These are phyloP conservation scores for Caradrina clavipalpis DNA, from an alignment of 2,888 invertebrate species.

Conservation along the genomic window DNA sequence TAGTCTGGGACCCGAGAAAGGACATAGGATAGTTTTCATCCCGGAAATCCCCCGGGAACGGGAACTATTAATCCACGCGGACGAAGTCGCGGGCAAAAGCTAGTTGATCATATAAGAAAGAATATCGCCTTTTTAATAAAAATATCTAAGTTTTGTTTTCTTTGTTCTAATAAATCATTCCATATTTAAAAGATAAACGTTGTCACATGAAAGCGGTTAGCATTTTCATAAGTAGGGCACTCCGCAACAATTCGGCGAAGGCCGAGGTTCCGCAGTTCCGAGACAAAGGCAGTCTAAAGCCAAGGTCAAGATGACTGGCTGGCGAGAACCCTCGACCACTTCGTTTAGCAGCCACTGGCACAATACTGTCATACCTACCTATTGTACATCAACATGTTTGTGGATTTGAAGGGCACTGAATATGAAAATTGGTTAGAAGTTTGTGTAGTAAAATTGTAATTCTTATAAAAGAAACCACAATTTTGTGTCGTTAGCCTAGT, in stretches of 20 bases:
- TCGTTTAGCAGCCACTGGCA: constrained; percentile 37
- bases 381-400: constrained; percentile 13
- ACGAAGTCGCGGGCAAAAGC: too few species aligned
- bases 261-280: constrained; percentile 38
- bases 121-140: too few species aligned
- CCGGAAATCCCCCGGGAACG: too few species aligned
- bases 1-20: too few species aligned
- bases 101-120: too few species aligned
- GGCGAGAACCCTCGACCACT: constrained; percentile 50
- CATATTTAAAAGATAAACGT: constrained; percentile 13
- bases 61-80: too few species aligned
- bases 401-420: constrained; percentile 18
- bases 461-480: too few species aligned
- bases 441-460: too few species aligned
- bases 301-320: constrained; percentile 59
- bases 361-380: background rate
- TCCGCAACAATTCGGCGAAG: constrained; percentile 53
- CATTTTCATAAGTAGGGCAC: constrained; percentile 48
- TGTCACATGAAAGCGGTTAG: constrained; percentile 13
- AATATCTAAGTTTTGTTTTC: background rate
- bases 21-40: too few species aligned
- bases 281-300: constrained; percentile 55
- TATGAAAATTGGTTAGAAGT: background rate
- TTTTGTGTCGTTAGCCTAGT: too few species aligned
- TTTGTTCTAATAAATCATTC: background rate